Conservation (phyloP, 2,797 vertebrate species). For the Heterohyrax brucei region DNA sequence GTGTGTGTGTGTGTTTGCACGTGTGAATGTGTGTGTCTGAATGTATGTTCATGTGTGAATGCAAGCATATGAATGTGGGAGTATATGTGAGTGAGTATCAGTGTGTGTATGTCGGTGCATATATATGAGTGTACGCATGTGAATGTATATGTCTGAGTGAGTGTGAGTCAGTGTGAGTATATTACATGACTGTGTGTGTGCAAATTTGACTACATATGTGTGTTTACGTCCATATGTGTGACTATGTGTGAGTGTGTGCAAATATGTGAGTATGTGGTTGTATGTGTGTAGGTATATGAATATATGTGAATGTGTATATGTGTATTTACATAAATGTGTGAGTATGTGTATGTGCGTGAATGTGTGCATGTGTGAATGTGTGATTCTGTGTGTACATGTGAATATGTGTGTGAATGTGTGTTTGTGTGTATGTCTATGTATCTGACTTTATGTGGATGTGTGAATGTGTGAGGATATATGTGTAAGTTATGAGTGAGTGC, state of each 20-base stretch:
- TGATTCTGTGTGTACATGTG: fast-evolving
- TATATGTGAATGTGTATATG: background rate
- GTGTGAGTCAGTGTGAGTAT: background rate
- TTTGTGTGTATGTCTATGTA: no score
- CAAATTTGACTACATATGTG: background rate
- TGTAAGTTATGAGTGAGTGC: background rate
- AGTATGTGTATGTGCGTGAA: fast-evolving
- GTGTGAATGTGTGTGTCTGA: background rate
- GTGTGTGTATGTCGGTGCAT: background rate
- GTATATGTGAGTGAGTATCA: background rate
- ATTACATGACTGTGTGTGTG: background rate
- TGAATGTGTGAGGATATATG: no score
- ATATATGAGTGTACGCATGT: background rate
- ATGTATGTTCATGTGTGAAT: background rate
- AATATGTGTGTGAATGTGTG: fast-evolving
- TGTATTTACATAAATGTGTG: fast-evolving
- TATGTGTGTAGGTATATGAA: background rate
- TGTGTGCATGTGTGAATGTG: fast-evolving
- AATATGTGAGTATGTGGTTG: background rate
- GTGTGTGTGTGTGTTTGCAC: background rate
- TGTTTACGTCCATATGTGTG: background rate
- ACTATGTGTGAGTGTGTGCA: background rate
- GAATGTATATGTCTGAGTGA: background rate
- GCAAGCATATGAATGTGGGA: background rate
- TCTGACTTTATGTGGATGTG: background rate